These are phyloP conservation scores for Micrastur ruficollis DNA, from an alignment of 2,797 vertebrate species.

Conservation along the genomic window DNA sequence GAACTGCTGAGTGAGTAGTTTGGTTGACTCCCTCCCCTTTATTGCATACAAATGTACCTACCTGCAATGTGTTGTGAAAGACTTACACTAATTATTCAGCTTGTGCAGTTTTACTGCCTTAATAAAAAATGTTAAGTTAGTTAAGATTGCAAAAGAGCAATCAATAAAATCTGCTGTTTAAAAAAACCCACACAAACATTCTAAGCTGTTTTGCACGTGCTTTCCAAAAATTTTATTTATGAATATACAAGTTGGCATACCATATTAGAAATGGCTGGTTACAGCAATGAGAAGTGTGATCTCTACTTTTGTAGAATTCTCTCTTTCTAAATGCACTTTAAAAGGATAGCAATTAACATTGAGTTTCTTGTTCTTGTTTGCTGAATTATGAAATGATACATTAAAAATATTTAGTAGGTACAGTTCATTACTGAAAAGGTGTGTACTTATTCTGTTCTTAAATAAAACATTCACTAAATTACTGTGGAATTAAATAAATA, in stretches of 20 bases:
- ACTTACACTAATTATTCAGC: neutral
- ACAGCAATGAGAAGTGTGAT: neutral
- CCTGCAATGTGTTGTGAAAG: neutral
- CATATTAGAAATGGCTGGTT: neutral
- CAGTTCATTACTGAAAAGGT: neutral
- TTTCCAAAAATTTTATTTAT: neutral
- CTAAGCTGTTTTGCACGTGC: neutral
- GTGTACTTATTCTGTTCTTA: conserved; percentile 10
- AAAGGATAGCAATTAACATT: neutral
- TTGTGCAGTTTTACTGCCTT: neutral
- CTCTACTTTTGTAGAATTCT: neutral
- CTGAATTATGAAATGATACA: neutral
- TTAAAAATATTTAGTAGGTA: neutral
- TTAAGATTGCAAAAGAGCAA: neutral
- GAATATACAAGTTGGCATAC: neutral
- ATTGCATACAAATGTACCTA: neutral
- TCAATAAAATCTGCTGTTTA: neutral
- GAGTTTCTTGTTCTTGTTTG: neutral
- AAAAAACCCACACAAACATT: neutral
- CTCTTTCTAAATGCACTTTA: neutral
- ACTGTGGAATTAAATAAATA: neutral
- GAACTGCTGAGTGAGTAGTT: neutral
- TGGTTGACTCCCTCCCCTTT: neutral
- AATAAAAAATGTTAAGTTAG: neutral
- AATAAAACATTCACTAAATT: conserved; percentile 14